These are phyloP conservation scores for Drosophila athabasca DNA, from an alignment of 1,140 invertebrate species.

Conservation along the genomic window DNA sequence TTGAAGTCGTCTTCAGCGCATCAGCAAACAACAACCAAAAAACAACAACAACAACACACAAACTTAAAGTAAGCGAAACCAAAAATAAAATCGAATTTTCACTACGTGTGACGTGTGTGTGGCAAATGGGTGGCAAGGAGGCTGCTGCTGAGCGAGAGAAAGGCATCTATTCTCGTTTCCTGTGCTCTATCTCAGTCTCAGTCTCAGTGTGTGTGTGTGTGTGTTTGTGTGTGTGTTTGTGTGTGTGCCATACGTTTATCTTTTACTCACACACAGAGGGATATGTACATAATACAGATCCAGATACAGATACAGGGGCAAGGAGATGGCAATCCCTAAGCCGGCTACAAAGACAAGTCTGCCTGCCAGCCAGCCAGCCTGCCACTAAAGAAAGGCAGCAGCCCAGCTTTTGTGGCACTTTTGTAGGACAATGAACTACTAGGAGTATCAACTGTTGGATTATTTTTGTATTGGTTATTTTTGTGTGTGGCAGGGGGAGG, in stretches of 20 bases:
- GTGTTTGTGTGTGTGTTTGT: constrained; percentile 5
- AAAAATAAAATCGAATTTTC: constrained; percentile 36
- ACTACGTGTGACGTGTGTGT: constrained; percentile 18
- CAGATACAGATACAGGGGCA: constrained; percentile 13
- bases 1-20: constrained; percentile 21
- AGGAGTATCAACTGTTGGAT: constrained; percentile 60
- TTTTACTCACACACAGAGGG: constrained; percentile 34
- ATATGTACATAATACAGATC: constrained; percentile 25
- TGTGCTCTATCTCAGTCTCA: too few species aligned
- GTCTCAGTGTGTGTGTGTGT: too few species aligned
- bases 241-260: constrained; percentile 49
- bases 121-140: constrained; percentile 12
- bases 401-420: constrained; percentile 23
- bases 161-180: constrained; percentile 7
- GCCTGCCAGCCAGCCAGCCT: constrained; percentile 1
- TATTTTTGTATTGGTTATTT: constrained; percentile 60
- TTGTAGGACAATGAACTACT: constrained; percentile 67
- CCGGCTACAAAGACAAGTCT: constrained; percentile 52
- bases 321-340: constrained; percentile 45
- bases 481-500: neutral
- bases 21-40: constrained; percentile 11
- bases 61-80: constrained; percentile 69
- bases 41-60: neutral
- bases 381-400: constrained; percentile 13
- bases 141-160: constrained; percentile 20